Evolutionary conservation across 2,113 vertebrate species (phyloP).

Genomic region (Alethe castanea): DNA sequence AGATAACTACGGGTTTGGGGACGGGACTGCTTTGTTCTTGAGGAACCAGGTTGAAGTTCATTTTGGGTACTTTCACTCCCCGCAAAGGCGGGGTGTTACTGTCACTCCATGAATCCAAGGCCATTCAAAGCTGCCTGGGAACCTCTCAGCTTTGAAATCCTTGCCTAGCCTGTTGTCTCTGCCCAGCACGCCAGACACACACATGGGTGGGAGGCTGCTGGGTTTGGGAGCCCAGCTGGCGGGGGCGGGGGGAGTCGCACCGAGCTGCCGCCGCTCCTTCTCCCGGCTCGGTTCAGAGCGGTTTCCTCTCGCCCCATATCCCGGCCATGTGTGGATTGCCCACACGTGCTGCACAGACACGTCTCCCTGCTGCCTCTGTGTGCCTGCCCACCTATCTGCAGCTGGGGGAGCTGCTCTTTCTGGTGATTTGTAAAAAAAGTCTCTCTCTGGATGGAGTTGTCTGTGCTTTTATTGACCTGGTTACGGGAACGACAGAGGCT

Average conservation of each 20-base stretch:
- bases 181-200: accelerated
- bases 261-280: accelerated
- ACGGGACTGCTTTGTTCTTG: background rate
- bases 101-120: accelerated
- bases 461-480: conserved; percentile 58
- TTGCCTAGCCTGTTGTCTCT: background rate
- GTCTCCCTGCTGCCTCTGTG: background rate
- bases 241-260: background rate
- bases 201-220: background rate
- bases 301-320: background rate
- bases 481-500: conserved; percentile 42
- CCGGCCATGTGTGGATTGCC: background rate
- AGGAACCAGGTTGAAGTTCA: background rate
- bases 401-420: background rate
- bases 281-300: background rate
- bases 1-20: background rate
- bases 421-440: background rate
- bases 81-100: background rate
- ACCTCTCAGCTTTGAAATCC: background rate
- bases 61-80: background rate
- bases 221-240: background rate
- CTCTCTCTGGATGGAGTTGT: conserved; percentile 26
- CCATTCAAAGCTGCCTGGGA: background rate
- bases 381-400: conserved; percentile 23
- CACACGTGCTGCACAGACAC: conserved; percentile 28